Evolutionary conservation across 2,888 invertebrate species (phyloP).

Genomic region (Melipona beecheii): DNA sequence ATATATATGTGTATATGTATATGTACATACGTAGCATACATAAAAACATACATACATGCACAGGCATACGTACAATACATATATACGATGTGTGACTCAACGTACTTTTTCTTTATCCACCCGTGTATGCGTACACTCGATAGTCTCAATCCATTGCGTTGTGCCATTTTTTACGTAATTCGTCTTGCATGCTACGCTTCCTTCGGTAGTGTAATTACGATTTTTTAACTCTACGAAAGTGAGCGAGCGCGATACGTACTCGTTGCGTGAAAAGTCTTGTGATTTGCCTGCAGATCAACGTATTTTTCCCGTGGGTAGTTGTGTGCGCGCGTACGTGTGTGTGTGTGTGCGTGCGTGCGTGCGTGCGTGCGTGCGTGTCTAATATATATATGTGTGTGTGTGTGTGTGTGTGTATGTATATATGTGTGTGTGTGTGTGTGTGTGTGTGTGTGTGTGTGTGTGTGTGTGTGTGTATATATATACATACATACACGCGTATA

Average conservation of each 20-base stretch:
- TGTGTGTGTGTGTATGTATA: too few relatives aligned
- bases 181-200: slow-evolving; percentile 84
- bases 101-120: slow-evolving; percentile 70
- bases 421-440: too few relatives aligned
- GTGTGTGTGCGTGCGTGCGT: too few relatives aligned
- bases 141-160: slow-evolving; percentile 77
- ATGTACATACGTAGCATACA: background rate
- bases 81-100: slow-evolving; percentile 72
- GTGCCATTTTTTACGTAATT: slow-evolving; percentile 82
- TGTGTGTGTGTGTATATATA: too few relatives aligned
- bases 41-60: slow-evolving; percentile 17
- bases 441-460: too few relatives aligned
- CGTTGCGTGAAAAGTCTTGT: slow-evolving; percentile 5
- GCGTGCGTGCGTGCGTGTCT: too few relatives aligned
- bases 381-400: too few relatives aligned
- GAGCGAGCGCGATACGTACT: slow-evolving; percentile 66
- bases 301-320: background rate
- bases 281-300: slow-evolving; percentile 6
- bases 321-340: too few relatives aligned
- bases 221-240: slow-evolving; percentile 70
- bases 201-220: slow-evolving; percentile 82
- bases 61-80: background rate
- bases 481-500: background rate
- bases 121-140: slow-evolving; percentile 75
- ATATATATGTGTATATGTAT: slow-evolving; percentile 66